phyloP scores from a whole-genome alignment of 2,113 vertebrate genomes.

The Madoqua kirkii region DNA sequence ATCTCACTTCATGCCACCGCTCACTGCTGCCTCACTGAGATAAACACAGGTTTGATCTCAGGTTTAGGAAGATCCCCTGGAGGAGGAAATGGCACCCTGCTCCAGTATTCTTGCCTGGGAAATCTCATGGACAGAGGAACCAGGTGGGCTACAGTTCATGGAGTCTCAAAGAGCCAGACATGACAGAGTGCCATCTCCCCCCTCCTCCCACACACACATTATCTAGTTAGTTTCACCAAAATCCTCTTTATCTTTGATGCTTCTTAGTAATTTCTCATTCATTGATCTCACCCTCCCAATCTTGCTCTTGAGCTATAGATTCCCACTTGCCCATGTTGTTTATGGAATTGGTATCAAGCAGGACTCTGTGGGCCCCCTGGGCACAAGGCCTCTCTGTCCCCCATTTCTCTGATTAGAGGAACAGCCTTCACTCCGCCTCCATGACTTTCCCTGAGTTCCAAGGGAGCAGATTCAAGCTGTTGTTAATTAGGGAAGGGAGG shows the following conservation, averaged over 20 bases:
- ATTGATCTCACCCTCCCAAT: background rate
- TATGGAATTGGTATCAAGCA: background rate
- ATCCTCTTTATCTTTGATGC: background rate
- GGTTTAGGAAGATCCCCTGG: background rate
- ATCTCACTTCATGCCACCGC: fast-evolving
- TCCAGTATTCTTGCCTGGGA: background rate
- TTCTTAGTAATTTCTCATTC: background rate
- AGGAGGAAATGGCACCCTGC: background rate
- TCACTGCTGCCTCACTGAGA: background rate
- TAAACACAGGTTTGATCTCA: background rate
- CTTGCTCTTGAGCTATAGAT: background rate
- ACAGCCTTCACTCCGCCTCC: background rate
- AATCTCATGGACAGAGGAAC: background rate
- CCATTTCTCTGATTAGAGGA: background rate
- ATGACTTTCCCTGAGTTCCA: background rate
- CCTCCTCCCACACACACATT: fast-evolving
- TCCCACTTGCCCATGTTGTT: background rate
- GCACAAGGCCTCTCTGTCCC: background rate
- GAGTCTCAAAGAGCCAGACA: background rate
- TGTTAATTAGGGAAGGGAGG: background rate
- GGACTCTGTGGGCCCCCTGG: background rate
- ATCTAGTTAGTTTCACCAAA: background rate
- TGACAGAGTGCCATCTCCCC: background rate
- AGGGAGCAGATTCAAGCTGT: background rate
- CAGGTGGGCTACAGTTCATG: background rate